Conservation (phyloP, 2,113 vertebrate genomes). For the Trinectes maculatus region DNA sequence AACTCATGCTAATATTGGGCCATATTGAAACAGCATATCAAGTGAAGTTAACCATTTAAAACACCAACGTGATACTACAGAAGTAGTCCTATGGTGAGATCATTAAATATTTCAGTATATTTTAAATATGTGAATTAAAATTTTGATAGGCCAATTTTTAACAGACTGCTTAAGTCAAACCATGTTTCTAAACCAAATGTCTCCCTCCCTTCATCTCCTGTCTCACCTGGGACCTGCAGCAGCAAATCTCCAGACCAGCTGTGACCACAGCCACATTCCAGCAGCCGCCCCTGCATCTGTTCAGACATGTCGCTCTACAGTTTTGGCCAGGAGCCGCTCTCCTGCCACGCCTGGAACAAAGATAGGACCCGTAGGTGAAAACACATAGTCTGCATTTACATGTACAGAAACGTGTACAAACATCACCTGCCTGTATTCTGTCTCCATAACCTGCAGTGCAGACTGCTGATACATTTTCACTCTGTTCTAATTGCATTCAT, state of each 20-base stretch:
- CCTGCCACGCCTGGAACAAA: slow-evolving; percentile 87
- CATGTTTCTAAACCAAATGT: not conserved
- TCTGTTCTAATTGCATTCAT: slow-evolving; percentile 51
- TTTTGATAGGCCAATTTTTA: too few relatives aligned
- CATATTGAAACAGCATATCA: not conserved
- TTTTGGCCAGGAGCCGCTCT: slow-evolving; percentile 85
- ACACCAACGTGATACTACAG: not conserved
- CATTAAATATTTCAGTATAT: not conserved
- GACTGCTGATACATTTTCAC: slow-evolving; percentile 31
- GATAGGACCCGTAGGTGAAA: slow-evolving; percentile 81
- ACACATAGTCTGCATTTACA: slow-evolving; percentile 28
- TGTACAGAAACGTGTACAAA: not conserved
- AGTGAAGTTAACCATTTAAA: not conserved
- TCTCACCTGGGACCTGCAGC: slow-evolving; percentile 22
- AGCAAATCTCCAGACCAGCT: slow-evolving; percentile 23
- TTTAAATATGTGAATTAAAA: not conserved
- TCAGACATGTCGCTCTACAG: slow-evolving; percentile 81
- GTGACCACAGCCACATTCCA: slow-evolving; percentile 70
- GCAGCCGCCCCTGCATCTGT: slow-evolving; percentile 55
- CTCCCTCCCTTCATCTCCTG: not conserved
- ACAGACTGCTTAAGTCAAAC: too few relatives aligned
- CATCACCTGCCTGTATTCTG: not conserved
- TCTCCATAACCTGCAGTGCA: not conserved
- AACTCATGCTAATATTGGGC: not conserved
- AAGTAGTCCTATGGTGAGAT: not conserved